These are phyloP conservation scores for Rhagologus leucostigma DNA, from an alignment of 2,113 vertebrate species.

Conservation along the genomic window DNA sequence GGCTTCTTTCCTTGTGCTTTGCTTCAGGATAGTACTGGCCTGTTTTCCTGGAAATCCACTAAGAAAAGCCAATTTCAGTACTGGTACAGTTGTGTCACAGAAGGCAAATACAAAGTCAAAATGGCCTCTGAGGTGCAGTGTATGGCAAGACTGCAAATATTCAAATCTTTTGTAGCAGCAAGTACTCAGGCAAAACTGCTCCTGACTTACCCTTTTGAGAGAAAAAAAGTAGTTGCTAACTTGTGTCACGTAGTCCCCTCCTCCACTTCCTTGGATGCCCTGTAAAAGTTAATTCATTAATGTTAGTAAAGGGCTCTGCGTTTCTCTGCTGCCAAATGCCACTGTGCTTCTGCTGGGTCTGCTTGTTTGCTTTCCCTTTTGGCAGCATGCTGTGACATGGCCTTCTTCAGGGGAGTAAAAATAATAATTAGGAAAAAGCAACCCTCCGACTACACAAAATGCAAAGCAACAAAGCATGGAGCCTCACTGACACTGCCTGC, in stretches of 20 bases:
- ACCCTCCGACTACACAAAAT: background rate
- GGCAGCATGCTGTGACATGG: background rate
- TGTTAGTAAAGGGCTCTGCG: background rate
- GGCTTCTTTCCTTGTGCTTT: background rate
- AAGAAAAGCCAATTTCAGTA: background rate
- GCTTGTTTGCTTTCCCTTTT: background rate
- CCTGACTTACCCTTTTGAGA: background rate
- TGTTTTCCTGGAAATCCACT: background rate
- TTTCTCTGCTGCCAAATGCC: background rate
- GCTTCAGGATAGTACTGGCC: background rate
- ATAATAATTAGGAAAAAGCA: background rate
- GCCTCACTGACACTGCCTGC: background rate
- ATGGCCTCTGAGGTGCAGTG: background rate
- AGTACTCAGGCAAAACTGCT: background rate
- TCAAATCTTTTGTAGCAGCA: background rate
- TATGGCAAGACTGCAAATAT: background rate
- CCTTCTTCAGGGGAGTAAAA: background rate
- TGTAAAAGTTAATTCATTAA: constrained; percentile 31
- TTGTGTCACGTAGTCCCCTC: background rate
- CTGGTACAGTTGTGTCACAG: background rate
- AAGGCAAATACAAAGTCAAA: background rate
- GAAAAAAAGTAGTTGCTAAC: background rate
- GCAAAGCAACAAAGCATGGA: accelerated
- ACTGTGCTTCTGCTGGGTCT: background rate
- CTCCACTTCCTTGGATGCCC: background rate